Base-by-base conservation (phyloP, 2,888 invertebrate species). In the Lasioglossum morio region DNA sequence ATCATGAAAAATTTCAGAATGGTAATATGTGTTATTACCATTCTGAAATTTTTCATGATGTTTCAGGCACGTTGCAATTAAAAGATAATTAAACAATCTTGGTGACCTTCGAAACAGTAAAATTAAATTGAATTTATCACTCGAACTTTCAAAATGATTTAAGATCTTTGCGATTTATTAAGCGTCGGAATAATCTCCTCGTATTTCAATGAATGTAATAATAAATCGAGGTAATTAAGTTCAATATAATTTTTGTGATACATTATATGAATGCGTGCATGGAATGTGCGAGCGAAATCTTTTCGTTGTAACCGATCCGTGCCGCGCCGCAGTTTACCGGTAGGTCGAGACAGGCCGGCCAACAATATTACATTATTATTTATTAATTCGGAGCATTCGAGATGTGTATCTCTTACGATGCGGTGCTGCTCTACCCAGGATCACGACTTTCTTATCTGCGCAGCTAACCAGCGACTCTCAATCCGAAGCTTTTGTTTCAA, bases 331-430 rank as follows among this genome's bases (percentile, higher is more conserved):
- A 77, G 89, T 89, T 87, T 85, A 89, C 89, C 89, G 89, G 89
- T 89, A 81, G 89, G 89, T 89, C 89, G 86, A 89, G 82, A 79
- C 85, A 81, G 88, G 75, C 82, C 82, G 69, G 83, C 92, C 92
- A 91, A 93, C 92, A 92, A 94, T 94, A 94, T 94, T 94, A 92
- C 94, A 94, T 94, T 94, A 94, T 94, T 94, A 94, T 94, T 94
- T 94, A 94, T 94, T 94, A 94, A 94, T 94, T 94, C 94, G 94
- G 93, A 91, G 92, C 92, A 93, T 92, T 92, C 91, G 87, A 93
- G 94, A 94, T 94, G 93, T 91, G 93, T 94, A 94, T 94, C 94
- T 93, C 89, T 89, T 91, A 91, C 90, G 89, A 91, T 89, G 92
- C 92, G 90, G 89, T 89, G 89, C 90, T 83, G 89, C 90, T 90